Conservation (phyloP, 1,140 invertebrate genomes). For the Meloidogyne exigua region DNA sequence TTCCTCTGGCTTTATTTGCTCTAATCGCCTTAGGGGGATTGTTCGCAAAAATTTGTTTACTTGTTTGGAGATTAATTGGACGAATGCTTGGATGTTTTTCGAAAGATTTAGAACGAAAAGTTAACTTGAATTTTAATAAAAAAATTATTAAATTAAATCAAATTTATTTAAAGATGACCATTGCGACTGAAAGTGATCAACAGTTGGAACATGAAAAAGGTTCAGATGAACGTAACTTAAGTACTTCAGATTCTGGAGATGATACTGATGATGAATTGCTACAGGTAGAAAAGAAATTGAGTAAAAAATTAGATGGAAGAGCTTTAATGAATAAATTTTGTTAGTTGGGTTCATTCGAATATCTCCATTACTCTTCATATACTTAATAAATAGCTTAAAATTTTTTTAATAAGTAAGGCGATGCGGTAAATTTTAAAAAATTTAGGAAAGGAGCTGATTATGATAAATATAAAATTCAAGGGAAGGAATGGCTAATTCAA, state of each 20-base stretch:
- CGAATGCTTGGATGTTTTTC: constrained; percentile 46
- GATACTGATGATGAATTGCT: constrained; percentile 44
- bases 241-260: constrained; percentile 27
- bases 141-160: not conserved
- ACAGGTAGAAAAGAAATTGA: not conserved
- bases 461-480: no score
- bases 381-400: no score
- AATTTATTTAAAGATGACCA: constrained; percentile 18
- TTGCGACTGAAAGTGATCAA: constrained; percentile 25
- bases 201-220: constrained; percentile 5
- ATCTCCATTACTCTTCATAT: no score
- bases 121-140: constrained; percentile 9
- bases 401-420: no score
- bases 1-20: constrained; percentile 59
- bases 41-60: constrained; percentile 45
- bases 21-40: constrained; percentile 43
- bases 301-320: not conserved
- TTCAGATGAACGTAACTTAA: not conserved
- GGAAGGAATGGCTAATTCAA: no score
- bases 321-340: no score
- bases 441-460: no score
- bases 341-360: not conserved
- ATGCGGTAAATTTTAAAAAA: no score
- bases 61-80: constrained; percentile 43
- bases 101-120: constrained; percentile 50